A percentile compares a stretch with the other conserved stretches of the same genome.
Conservation (phyloP, 2,888 invertebrate genomes). For the Diarsia brunnea region DNA sequence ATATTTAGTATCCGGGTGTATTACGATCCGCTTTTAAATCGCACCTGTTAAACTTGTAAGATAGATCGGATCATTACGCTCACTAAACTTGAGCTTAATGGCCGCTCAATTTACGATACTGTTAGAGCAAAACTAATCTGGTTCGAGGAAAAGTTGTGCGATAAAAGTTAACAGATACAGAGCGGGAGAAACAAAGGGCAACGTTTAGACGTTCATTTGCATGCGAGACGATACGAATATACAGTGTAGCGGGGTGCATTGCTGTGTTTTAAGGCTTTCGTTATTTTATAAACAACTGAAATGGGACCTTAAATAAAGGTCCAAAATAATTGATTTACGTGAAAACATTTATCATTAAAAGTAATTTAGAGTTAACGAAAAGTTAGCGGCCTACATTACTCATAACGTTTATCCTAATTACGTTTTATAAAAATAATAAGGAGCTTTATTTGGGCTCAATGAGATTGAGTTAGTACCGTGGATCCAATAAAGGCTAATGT, state of each 20-base stretch:
- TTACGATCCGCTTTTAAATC: slow-evolving; percentile 67
- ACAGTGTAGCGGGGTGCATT: slow-evolving; percentile 74
- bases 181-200: slow-evolving; percentile 79
- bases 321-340: slow-evolving; percentile 43
- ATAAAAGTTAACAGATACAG: slow-evolving; percentile 80
- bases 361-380: slow-evolving; percentile 36
- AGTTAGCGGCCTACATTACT: slow-evolving; percentile 43
- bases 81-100: slow-evolving; percentile 74
- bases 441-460: slow-evolving; percentile 74
- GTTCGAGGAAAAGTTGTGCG: slow-evolving; percentile 79
- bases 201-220: slow-evolving; percentile 81
- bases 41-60: slow-evolving; percentile 70
- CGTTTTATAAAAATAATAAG: slow-evolving; percentile 74
- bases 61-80: slow-evolving; percentile 78
- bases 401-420: slow-evolving; percentile 61
- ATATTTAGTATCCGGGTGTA: slow-evolving; percentile 62
- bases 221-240: slow-evolving; percentile 74
- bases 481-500: slow-evolving; percentile 84
- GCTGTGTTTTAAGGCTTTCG: slow-evolving; percentile 74
- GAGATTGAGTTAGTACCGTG: slow-evolving; percentile 80
- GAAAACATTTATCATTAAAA: slow-evolving; percentile 50
- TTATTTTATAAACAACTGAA: slow-evolving; percentile 65
- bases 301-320: slow-evolving; percentile 57
- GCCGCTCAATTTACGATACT: slow-evolving; percentile 80
- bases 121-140: slow-evolving; percentile 84